phyloP scores from a whole-genome alignment of 2,113 vertebrate species.

The Leptodactylus fuscus region DNA sequence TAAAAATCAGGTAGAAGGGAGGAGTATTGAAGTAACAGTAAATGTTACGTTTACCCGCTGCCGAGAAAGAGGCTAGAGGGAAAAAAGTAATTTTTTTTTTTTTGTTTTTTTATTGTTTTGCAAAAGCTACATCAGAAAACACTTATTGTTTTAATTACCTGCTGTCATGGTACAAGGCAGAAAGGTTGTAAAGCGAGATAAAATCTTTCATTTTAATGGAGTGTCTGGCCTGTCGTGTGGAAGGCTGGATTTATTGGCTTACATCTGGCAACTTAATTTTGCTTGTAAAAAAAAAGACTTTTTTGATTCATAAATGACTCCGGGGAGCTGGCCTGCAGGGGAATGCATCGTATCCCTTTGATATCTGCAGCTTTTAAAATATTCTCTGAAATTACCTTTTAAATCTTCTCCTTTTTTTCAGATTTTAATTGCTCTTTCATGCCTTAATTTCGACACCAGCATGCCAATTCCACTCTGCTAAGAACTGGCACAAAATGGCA shows the following conservation, averaged over 20 bases:
- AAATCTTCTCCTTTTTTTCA: conserved; percentile 59
- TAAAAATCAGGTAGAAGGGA: too few species aligned
- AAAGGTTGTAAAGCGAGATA: conserved; percentile 69
- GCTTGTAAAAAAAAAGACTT: conserved; percentile 57
- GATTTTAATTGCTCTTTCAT: conserved; percentile 61
- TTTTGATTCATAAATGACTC: conserved; percentile 50
- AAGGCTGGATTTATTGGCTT: conserved; percentile 69
- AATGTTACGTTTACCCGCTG: conserved; percentile 6
- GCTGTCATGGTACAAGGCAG: conserved; percentile 72
- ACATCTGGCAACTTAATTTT: conserved; percentile 70
- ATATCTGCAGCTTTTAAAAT: conserved; percentile 61
- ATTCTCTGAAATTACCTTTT: conserved; percentile 61
- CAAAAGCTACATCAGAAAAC: conserved; percentile 74
- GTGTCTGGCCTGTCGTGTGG: conserved; percentile 71
- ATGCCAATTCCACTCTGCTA: conserved; percentile 55
- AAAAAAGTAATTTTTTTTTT: neutral
- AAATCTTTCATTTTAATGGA: conserved; percentile 76
- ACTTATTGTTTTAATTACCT: conserved; percentile 82
- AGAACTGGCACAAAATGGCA: conserved; percentile 59
- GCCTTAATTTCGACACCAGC: conserved; percentile 59
- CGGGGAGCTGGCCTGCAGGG: conserved; percentile 48
- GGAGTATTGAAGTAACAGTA: conserved; percentile 35
- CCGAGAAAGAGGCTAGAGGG: neutral
- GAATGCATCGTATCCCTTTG: conserved; percentile 59
- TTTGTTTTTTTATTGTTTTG: conserved; percentile 69